Evolutionary conservation across 1,140 invertebrate species (phyloP).

Genomic region (Cryptotermes secundus): DNA sequence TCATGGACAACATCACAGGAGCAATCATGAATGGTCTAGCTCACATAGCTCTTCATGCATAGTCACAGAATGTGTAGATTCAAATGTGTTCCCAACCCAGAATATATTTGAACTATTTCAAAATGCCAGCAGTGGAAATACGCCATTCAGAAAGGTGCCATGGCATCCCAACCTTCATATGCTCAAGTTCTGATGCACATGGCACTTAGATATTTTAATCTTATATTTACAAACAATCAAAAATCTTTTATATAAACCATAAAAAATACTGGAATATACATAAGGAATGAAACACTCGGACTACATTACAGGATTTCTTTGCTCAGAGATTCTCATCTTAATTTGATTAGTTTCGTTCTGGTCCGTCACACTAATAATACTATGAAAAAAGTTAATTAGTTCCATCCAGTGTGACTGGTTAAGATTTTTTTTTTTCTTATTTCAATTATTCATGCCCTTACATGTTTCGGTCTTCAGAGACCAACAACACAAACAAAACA

Average conservation of each 20-base stretch:
- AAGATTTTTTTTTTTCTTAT: too few species aligned
- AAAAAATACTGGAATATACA: not conserved
- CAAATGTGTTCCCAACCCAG: slow-evolving; percentile 28
- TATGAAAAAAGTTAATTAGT: too few species aligned
- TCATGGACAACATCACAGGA: slow-evolving; percentile 30
- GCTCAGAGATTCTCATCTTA: too few species aligned
- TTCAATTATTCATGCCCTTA: too few species aligned
- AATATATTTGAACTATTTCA: slow-evolving; percentile 33
- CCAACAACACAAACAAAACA: too few species aligned
- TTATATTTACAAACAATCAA: not conserved
- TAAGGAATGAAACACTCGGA: not conserved
- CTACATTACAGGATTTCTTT: not conserved
- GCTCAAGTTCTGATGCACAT: slow-evolving; percentile 48
- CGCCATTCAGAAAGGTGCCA: slow-evolving; percentile 52
- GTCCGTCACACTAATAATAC: too few species aligned
- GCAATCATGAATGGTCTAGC: slow-evolving; percentile 44
- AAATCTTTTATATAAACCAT: not conserved
- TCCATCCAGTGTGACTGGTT: too few species aligned
- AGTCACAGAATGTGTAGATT: slow-evolving; percentile 41
- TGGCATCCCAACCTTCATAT: slow-evolving; percentile 54
- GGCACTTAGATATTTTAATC: not conserved
- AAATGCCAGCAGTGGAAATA: slow-evolving; percentile 22
- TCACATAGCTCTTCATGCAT: slow-evolving; percentile 31
- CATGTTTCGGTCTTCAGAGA: too few species aligned
- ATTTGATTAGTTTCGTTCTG: too few species aligned